Evolutionary conservation across 2,113 vertebrate genomes (phyloP).

Genomic region (Phalacrocorax brasilianus): DNA sequence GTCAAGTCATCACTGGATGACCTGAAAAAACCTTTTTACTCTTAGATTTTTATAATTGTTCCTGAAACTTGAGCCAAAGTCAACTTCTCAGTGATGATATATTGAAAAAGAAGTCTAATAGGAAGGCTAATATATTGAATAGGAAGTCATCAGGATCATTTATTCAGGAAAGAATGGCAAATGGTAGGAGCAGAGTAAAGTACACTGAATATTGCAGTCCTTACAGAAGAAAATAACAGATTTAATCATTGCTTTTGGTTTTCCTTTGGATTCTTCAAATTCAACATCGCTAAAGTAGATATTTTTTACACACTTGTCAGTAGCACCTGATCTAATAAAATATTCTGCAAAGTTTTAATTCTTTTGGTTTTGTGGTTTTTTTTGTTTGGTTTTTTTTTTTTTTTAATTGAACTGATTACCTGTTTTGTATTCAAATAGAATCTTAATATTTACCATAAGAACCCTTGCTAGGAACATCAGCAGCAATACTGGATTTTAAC

Average conservation of each 20-base stretch:
- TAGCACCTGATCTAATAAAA: not conserved
- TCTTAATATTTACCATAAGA: not conserved
- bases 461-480: not conserved
- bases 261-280: not conserved
- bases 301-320: not conserved
- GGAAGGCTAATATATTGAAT: not conserved
- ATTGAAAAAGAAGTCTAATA: too few relatives aligned
- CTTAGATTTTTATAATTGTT: not conserved
- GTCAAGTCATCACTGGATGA: not conserved
- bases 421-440: not conserved
- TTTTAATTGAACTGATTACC: not conserved
- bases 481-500: not conserved
- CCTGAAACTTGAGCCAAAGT: not conserved
- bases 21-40: not conserved
- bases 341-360: not conserved
- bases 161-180: not conserved
- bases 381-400: not conserved
- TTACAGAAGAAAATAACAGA: not conserved
- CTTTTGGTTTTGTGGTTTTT: too few relatives aligned
- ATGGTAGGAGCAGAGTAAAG: not conserved
- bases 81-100: not conserved
- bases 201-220: not conserved
- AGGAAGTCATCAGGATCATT: not conserved
- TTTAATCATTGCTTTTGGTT: not conserved
- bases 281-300: not conserved